Evolutionary conservation across 1,140 invertebrate species (phyloP).

Genomic region (Hyles euphorbiae): DNA sequence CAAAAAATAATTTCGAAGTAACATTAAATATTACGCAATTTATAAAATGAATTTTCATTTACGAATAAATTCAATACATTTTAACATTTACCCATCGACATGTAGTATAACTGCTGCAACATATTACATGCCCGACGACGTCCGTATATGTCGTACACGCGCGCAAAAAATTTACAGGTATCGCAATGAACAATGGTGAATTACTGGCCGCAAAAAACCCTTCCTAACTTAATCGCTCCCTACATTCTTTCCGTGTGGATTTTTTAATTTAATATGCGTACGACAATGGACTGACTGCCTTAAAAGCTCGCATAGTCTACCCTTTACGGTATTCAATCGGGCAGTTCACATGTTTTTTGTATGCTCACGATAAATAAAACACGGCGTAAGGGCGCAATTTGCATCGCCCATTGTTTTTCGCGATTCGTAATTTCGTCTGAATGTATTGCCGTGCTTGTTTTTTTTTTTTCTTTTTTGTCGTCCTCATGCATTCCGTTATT

Average conservation of each 20-base stretch:
- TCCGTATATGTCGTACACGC: no score
- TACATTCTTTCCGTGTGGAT: slow-evolving; percentile 30
- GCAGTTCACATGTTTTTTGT: slow-evolving; percentile 47
- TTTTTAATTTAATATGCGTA: slow-evolving; percentile 47
- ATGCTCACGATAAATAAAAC: slow-evolving; percentile 52
- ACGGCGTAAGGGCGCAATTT: slow-evolving; percentile 48
- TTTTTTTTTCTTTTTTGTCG: slow-evolving; percentile 23
- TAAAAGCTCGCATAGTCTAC: slow-evolving; percentile 43
- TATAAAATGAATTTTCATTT: no score
- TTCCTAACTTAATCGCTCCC: slow-evolving; percentile 1
- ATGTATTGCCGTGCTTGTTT: slow-evolving; percentile 43
- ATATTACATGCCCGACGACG: no score
- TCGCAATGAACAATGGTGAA: no score
- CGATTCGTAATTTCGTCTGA: slow-evolving; percentile 58
- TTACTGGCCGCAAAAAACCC: background rate
- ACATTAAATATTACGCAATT: no score
- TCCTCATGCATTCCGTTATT: background rate
- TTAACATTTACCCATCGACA: no score
- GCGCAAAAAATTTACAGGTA: no score
- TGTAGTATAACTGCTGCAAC: no score
- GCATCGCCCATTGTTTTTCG: slow-evolving; percentile 63
- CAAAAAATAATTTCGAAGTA: no score
- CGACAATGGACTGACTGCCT: slow-evolving; percentile 43
- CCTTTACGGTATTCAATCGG: slow-evolving; percentile 61
- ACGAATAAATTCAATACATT: no score